Evolutionary conservation across 2,797 vertebrate species (phyloP), one percentile per base, ranked within the genome.

Genomic region (Pseudotriccus pelzelni): DNA sequence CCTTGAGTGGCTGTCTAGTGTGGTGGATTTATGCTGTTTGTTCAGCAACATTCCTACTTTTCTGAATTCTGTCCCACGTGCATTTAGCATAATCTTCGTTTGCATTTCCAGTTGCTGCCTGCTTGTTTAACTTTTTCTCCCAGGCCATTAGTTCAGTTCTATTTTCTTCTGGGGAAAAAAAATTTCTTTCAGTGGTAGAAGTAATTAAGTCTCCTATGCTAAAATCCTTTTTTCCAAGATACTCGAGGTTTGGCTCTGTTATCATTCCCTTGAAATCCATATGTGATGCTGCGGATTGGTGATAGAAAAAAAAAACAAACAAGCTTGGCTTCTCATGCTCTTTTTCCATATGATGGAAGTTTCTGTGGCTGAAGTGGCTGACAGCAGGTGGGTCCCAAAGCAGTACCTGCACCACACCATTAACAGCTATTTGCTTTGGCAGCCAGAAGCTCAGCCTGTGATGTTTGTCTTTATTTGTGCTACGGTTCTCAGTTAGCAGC

Each of bases 1-100:
- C 78, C 87, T 87, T 52, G 67, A 75, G 78, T 85, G 50, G 23
- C 50, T 73, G 52, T 52, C 55, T 79, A 56, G 37, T 2, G 0
- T 76, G 59, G 79, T 93, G 70, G 92, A 84, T 95, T 96, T 94
- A 78, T 87, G 82, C 69, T 87, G 84, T 90, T 95, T 86, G 47
- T 92, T 96, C 63, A 90, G 69, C 15, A 86, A 9, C 52, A 23
- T 94, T 86, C 62, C 82, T 70, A 15, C 64, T 84, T 72, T 91
- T 50, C 87, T 87, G 64, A 80, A 49, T 94, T 82, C 59, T 60
- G 27, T 92, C 79, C 83, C 62, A 53, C 0, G 2, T 94, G 91
- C 15, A 3, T 94, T 94, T 85, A 91, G 59, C 44, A 49, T 94
- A 92, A 93, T 93, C 82, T 96, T 91, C 14, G 2, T 91, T 94